Conservation (phyloP, 2,113 vertebrate species). For the Leptocoma aspasia region DNA sequence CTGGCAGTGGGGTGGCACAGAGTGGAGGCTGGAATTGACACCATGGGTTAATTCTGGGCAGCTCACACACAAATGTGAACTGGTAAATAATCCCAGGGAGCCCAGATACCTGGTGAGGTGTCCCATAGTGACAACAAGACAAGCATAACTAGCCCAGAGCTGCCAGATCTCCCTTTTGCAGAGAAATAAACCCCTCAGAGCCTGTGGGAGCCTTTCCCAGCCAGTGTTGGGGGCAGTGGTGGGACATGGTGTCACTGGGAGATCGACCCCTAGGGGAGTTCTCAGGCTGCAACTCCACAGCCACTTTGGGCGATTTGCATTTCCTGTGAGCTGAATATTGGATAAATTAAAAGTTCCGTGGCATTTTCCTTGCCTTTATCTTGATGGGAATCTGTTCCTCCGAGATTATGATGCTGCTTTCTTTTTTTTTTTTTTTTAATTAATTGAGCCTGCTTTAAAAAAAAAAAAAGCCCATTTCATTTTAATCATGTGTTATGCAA, state of each 20-base stretch:
- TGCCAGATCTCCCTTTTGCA: neutral
- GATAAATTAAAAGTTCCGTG: neutral
- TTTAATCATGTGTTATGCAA: constrained; percentile 56
- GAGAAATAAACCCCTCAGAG: neutral
- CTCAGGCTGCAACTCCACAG: accelerated
- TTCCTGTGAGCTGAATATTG: neutral
- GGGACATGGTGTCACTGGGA: neutral
- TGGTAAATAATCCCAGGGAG: neutral
- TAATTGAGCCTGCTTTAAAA: neutral
- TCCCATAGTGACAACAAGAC: accelerated
- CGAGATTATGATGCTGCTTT: neutral
- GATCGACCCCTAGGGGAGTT: accelerated
- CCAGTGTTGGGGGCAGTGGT: accelerated
- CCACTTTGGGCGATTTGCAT: neutral
- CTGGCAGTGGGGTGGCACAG: accelerated
- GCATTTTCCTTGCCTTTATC: neutral
- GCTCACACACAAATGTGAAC: neutral
- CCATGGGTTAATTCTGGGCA: accelerated
- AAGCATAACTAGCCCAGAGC: accelerated
- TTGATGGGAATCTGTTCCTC: neutral
- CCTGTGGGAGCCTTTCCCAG: neutral
- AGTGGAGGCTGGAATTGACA: accelerated
- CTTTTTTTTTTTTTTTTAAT: neutral
- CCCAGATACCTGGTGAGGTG: neutral
- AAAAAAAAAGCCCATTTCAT: neutral